Evolutionary conservation across 2,797 vertebrate species (phyloP), one percentile per base, ranked within the genome.

Genomic region (Acestrorhynchus altus): DNA sequence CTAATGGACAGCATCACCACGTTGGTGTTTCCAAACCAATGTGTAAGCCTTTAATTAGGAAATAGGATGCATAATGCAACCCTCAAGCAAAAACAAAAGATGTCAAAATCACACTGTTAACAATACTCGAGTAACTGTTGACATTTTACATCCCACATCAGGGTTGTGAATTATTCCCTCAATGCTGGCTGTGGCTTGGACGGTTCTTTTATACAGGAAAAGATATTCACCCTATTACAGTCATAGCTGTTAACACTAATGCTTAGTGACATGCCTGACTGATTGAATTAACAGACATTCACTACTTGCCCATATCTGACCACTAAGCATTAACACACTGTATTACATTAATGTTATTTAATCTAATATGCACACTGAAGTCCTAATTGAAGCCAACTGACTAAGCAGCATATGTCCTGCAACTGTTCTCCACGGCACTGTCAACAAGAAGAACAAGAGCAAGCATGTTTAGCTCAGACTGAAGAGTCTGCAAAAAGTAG

Each of bases 321-420:
- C 63, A 46, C 2, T 16, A 66, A 26, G 12, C 20, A 66, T 66
- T 66, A 26, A 46, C 63, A 66, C 11, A 66, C 8, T 26, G 22
- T 1, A 66, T 16, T 26, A 35, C 7, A 22, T 46, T 66, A 24
- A 66, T 42, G 24, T 66, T 26, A 46, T 66, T 35, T 15, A 46
- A 46, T n/a, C 44, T 66, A 64, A 64, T 64, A 42, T 64, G 61
- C 40, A 66, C 11, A 5, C 12, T 16, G 44, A 42, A 64, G 63
- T 28, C 18, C 22, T 44, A 22, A 64, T 24, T 35, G 44, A 22
- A 46, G 63, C 40, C 8, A 6, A 46, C 18, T n/a, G 31, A 61
- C 35, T 5, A 24, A 1, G 31, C 18, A 61, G 35, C 35, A 39
- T 18, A 2, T 35, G 57, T 64, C 12, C 18, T 64, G 35, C 18